A percentile compares a stretch with the other conserved stretches of the same genome.
phyloP scores from a whole-genome alignment of 2,888 invertebrate genomes.

The Epinotia nisella region DNA sequence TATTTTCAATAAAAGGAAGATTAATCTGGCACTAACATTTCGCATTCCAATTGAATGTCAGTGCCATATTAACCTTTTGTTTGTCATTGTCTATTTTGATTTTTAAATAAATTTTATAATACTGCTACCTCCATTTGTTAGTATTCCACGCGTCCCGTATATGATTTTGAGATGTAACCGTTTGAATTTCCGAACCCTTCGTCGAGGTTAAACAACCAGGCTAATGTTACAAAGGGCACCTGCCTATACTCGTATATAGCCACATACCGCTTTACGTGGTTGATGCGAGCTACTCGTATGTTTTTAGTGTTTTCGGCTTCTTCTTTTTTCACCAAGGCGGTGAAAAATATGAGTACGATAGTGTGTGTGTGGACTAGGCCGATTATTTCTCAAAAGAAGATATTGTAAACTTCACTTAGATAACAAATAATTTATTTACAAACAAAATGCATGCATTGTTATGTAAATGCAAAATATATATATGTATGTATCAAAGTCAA shows the following conservation, averaged over 20 bases:
- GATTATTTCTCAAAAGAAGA: too few relatives aligned
- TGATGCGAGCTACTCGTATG: neutral
- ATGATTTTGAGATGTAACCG: slow-evolving; percentile 42
- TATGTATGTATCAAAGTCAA: too few relatives aligned
- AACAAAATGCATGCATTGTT: too few relatives aligned
- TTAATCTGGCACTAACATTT: too few relatives aligned
- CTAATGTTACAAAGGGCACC: slow-evolving; percentile 37
- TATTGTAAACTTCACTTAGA: too few relatives aligned
- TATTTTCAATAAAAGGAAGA: too few relatives aligned
- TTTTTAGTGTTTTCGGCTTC: neutral
- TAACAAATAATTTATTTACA: too few relatives aligned
- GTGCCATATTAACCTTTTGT: too few relatives aligned
- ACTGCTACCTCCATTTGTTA: slow-evolving; percentile 6
- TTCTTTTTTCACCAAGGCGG: neutral
- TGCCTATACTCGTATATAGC: neutral
- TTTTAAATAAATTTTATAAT: neutral
- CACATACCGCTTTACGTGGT: neutral
- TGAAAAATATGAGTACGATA: neutral
- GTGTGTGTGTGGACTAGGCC: too few relatives aligned
- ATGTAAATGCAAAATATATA: too few relatives aligned
- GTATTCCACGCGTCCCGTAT: neutral
- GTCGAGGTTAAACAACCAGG: slow-evolving; percentile 26
- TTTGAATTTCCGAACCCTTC: slow-evolving; percentile 33
- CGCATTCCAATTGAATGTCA: too few relatives aligned
- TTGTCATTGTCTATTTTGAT: too few relatives aligned